Conservation (phyloP, 2,888 invertebrate species). For the Epirrita christyi region DNA sequence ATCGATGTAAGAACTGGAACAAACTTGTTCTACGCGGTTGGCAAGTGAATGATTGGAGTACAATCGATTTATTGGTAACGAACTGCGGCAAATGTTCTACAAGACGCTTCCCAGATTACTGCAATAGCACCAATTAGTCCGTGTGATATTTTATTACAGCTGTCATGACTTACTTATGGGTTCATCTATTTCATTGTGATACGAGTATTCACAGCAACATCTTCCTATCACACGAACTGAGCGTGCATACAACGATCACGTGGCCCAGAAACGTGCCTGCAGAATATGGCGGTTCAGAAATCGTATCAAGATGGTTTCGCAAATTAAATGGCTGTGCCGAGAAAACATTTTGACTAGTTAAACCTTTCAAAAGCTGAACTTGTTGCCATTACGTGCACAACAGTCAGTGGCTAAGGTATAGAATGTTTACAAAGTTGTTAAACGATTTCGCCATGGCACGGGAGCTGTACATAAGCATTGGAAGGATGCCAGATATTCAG, state of each 20-base stretch:
- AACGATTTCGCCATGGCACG: constrained; percentile 9
- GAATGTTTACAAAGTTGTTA: constrained; percentile 16
- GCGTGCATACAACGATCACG: background rate
- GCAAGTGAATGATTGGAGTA: constrained; percentile 30
- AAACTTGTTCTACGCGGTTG: constrained; percentile 30
- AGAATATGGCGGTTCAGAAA: background rate
- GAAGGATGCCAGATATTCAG: constrained; percentile 19
- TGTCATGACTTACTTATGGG: no score
- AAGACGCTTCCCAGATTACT: background rate
- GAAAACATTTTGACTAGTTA: background rate
- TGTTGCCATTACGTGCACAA: constrained; percentile 9
- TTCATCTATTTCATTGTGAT: no score
- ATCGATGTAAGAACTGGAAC: constrained; percentile 31
- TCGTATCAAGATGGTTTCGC: background rate
- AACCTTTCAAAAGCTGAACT: constrained; percentile 5
- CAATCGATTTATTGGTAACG: constrained; percentile 16
- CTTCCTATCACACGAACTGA: background rate
- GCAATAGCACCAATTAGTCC: background rate
- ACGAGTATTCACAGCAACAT: background rate
- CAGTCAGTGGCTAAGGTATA: background rate
- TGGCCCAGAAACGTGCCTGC: background rate
- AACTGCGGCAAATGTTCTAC: constrained; percentile 4
- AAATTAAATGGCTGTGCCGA: background rate
- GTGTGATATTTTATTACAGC: background rate
- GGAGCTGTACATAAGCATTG: constrained; percentile 6